Percentiles rank a stretch among this genome's conserved stretches.
Conservation (phyloP, 2,113 vertebrate species). For the Perognathus longimembris region DNA sequence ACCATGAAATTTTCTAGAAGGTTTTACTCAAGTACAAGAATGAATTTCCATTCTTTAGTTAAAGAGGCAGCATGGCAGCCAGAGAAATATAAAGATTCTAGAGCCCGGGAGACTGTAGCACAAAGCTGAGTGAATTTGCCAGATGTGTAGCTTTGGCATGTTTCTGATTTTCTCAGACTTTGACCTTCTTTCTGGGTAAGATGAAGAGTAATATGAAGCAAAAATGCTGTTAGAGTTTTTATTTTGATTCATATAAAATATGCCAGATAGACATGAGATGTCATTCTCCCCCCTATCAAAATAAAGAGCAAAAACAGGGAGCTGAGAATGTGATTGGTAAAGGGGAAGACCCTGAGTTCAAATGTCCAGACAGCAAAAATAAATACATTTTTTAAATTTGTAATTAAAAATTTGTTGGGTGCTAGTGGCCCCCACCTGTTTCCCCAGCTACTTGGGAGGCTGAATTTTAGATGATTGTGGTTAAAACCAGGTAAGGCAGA, state of each 20-base stretch:
- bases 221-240: not conserved
- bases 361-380: no score
- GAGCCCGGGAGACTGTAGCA: not conserved
- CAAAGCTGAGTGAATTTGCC: not conserved
- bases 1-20: not conserved
- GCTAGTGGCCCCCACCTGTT: no score
- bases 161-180: not conserved
- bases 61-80: not conserved
- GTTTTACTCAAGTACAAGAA: slow-evolving; percentile 29
- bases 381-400: no score
- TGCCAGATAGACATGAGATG: not conserved
- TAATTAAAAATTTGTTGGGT: no score
- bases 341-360: no score
- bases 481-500: no score
- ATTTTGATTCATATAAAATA: not conserved
- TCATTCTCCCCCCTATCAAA: not conserved
- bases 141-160: no score
- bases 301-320: not conserved
- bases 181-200: not conserved
- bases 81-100: not conserved
- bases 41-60: not conserved
- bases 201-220: not conserved
- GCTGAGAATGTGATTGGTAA: no score
- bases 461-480: no score
- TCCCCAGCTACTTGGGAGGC: no score